phyloP scores from a whole-genome alignment of 1,140 invertebrate genomes.

The Mercenaria mercenaria region DNA sequence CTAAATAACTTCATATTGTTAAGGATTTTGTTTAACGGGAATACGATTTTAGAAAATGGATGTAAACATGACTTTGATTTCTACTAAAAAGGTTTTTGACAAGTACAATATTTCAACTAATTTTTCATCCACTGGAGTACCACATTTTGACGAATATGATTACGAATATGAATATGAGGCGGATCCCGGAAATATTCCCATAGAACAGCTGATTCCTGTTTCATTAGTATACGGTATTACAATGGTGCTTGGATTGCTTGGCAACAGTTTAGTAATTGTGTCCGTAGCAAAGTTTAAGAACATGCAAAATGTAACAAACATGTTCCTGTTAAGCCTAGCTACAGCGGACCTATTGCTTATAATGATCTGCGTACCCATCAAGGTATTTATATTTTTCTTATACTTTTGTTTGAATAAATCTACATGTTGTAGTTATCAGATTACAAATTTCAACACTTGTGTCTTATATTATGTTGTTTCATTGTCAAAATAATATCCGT shows the following conservation, averaged over 20 bases:
- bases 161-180: conserved; percentile 78
- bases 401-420: background rate
- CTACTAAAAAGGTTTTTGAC: background rate
- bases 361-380: conserved; percentile 91
- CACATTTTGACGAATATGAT: conserved; percentile 41
- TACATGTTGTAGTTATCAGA: too few species aligned
- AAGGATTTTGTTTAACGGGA: too few species aligned
- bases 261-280: conserved; percentile 89
- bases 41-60: background rate
- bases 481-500: too few species aligned
- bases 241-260: conserved; percentile 89
- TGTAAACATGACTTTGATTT: background rate
- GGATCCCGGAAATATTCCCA: conserved; percentile 68
- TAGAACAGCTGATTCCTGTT: conserved; percentile 88
- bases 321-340: conserved; percentile 90
- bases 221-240: conserved; percentile 89
- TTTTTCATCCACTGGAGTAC: background rate
- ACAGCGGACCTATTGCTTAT: conserved; percentile 91
- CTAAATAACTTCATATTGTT: too few species aligned
- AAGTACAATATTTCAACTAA: background rate
- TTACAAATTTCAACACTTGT: too few species aligned
- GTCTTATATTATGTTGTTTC: too few species aligned
- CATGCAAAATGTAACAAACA: conserved; percentile 90
- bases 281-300: conserved; percentile 87
- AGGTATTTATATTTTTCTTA: conserved; percentile 87